Evolutionary conservation across 2,888 invertebrate genomes (phyloP).

Genomic region (Bugulina stolonifera): DNA sequence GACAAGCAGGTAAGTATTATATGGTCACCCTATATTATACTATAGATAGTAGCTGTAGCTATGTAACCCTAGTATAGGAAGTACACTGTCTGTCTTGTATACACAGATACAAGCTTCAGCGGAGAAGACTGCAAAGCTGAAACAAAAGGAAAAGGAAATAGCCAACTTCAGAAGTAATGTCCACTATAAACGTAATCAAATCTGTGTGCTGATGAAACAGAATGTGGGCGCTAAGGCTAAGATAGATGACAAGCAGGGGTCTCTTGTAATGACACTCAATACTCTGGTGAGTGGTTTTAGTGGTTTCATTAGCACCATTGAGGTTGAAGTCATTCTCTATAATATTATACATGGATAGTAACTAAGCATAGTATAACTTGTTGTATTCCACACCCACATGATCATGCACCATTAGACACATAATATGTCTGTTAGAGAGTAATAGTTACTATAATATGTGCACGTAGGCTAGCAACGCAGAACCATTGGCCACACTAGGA

Average conservation of each 20-base stretch:
- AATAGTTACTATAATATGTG: too few species aligned
- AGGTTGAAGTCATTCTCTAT: too few species aligned
- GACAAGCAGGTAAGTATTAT: not conserved
- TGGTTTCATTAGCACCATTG: too few species aligned
- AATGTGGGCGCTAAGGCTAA: not conserved
- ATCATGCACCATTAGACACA: too few species aligned
- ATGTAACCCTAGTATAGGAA: too few species aligned
- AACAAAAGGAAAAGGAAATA: not conserved
- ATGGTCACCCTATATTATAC: too few species aligned
- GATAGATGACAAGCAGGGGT: not conserved
- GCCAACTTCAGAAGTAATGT: not conserved
- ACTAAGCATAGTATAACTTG: too few species aligned
- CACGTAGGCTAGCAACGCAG: slow-evolving; percentile 2
- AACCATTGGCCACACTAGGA: not conserved
- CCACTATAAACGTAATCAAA: slow-evolving; percentile 1
- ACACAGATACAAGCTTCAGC: not conserved
- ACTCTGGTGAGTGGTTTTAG: not conserved
- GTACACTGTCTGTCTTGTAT: not conserved
- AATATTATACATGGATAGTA: too few species aligned
- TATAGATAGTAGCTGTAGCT: too few species aligned
- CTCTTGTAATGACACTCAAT: not conserved
- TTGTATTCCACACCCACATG: too few species aligned
- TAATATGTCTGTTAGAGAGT: too few species aligned
- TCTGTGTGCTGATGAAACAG: slow-evolving; percentile 17
- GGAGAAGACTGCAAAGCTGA: not conserved